Conservation (phyloP, 53 echinoderm and acorn worm genomes). For the Holothuria leucospilota region DNA sequence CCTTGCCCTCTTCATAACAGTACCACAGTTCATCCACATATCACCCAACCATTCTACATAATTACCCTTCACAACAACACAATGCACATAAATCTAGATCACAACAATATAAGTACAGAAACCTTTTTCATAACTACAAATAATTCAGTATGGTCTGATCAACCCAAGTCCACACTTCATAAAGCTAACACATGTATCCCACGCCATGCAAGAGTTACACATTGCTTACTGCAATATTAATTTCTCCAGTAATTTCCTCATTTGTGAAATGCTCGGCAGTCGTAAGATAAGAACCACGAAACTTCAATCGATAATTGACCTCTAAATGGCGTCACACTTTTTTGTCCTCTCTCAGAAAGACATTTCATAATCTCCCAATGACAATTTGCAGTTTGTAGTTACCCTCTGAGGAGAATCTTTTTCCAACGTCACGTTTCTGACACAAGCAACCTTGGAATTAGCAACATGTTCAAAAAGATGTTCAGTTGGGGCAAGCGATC, state of each 20-base stretch:
- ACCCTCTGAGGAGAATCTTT: conserved; percentile 3
- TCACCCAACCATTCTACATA: too few relatives aligned
- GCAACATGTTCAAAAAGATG: conserved; percentile 21
- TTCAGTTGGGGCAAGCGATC: conserved; percentile 21
- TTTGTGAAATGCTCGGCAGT: not conserved
- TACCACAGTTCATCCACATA: too few relatives aligned
- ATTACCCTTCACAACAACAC: too few relatives aligned
- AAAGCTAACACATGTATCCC: too few relatives aligned
- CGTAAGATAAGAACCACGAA: not conserved
- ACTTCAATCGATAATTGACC: conserved; percentile 43
- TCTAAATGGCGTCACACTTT: conserved; percentile 47
- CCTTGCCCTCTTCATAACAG: too few relatives aligned
- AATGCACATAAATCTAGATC: too few relatives aligned
- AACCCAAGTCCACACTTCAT: too few relatives aligned
- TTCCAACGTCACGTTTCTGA: conserved; percentile 39
- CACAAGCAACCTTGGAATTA: conserved; percentile 37
- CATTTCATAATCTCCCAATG: conserved; percentile 2
- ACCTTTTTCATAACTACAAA: too few relatives aligned
- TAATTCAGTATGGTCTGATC: too few relatives aligned
- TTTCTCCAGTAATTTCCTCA: conserved; percentile 17
- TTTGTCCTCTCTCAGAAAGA: conserved; percentile 13
- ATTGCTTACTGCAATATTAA: conserved; percentile 23
- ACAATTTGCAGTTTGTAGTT: conserved; percentile 15
- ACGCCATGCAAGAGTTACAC: too few relatives aligned
- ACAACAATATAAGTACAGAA: too few relatives aligned